Evolutionary conservation across 2,888 invertebrate species (phyloP), one percentile per base, ranked within the genome.

Genomic region (Quadroppia sp.): DNA sequence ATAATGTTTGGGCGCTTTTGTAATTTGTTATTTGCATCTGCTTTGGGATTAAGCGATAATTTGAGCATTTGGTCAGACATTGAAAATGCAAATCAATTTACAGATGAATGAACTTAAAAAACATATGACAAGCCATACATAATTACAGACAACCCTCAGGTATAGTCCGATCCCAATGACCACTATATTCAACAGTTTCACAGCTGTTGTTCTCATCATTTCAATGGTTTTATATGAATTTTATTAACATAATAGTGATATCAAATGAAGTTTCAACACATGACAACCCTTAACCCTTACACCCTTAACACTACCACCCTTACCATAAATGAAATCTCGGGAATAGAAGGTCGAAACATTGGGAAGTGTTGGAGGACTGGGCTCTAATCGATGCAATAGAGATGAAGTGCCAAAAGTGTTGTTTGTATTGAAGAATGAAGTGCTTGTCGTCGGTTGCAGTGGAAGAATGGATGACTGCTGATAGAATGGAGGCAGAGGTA

Each of bases 311-410:
- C n/a, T n/a, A 56, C 23, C 13, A 53, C 1, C 23, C 69, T 69
- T 45, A 69, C 69, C 69, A 23, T 69, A 69, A 36, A 69, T 69
- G 25, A 69, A 69, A 69, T 69, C 69, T 45, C 69, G 69, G 13
- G 69, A 69, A 45, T 69, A 69, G 28, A 69, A 69, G 13, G 69
- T 40, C 15, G 69, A 69, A 11, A 69, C 45, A 28, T 69, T 42
- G 23, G 69, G 69, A 23, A 69, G 23, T 9, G 69, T 69, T 25
- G 69, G 45, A 45, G 69, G 69, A 69, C 69, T 69, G 17, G 69
- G 36, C 45, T 69, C 69, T 42, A 69, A 69, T n/a, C 69, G 69
- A 45, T 69, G 69, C 13, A 69, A 69, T 28, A 69, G 28, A 20
- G 69, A 42, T 45, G 69, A 42, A 25, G 69, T 69, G 36, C 40